Percentiles rank a stretch among this genome's conserved stretches.
Conservation (phyloP, 2,113 vertebrate genomes). For the Anguilla rostrata region DNA sequence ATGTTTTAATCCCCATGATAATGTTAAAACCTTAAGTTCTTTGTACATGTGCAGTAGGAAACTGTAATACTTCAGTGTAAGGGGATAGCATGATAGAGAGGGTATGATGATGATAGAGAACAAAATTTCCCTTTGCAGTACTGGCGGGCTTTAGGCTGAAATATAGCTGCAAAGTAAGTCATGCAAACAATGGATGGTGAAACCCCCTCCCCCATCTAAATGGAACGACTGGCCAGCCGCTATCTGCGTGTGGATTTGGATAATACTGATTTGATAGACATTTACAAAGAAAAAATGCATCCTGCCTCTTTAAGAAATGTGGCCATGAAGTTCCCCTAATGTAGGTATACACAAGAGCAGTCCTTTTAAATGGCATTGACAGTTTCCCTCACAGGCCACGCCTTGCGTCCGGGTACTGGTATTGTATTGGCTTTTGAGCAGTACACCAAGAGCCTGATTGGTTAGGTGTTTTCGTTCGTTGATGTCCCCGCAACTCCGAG, state of each 20-base stretch:
- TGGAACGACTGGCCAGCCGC: background rate
- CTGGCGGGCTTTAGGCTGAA: background rate
- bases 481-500: constrained; percentile 47
- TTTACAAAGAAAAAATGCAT: background rate
- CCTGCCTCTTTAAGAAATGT: background rate
- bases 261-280: background rate
- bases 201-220: background rate
- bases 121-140: background rate
- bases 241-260: background rate
- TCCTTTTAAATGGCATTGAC: constrained; percentile 77
- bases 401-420: constrained; percentile 58
- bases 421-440: constrained; percentile 77
- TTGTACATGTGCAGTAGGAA: background rate
- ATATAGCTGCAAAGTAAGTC: background rate
- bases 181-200: background rate
- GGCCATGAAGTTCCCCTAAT: background rate
- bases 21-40: background rate
- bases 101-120: background rate
- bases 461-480: constrained; percentile 67
- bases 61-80: background rate
- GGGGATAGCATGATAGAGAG: background rate
- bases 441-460: constrained; percentile 75
- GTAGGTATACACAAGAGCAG: background rate
- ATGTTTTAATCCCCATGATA: background rate
- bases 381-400: constrained; percentile 80